phyloP scores from a whole-genome alignment of 2,113 vertebrate species.

The Sporophila hypoxantha region DNA sequence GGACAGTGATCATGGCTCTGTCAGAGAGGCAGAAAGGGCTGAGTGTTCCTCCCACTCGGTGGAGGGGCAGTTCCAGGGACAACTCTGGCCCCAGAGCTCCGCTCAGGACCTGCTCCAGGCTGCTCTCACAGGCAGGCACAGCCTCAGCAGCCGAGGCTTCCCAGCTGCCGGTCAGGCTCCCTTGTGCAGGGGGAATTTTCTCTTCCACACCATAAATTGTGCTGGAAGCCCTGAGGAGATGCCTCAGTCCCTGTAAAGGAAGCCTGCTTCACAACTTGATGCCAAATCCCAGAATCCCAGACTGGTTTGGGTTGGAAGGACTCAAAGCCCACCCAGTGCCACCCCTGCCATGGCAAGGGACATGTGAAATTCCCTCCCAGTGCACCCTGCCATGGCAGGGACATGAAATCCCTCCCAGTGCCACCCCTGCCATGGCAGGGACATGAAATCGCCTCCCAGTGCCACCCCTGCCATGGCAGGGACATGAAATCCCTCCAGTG shows the following conservation, averaged over 20 bases:
- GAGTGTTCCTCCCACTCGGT: fast-evolving
- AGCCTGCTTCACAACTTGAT: background rate
- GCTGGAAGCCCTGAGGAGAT: background rate
- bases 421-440: too few relatives aligned
- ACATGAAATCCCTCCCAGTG: too few relatives aligned
- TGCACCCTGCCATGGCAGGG: too few relatives aligned
- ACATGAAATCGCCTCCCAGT: too few relatives aligned
- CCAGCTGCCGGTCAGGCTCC: background rate
- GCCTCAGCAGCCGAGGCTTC: background rate
- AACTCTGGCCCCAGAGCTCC: fast-evolving
- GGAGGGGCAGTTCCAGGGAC: fast-evolving
- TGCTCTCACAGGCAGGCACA: background rate
- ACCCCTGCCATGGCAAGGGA: too few relatives aligned
- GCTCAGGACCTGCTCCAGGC: fast-evolving
- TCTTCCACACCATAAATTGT: fast-evolving
- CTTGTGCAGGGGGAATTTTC: fast-evolving
- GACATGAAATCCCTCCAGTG: too few relatives aligned
- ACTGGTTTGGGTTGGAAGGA: background rate
- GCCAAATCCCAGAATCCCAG: background rate
- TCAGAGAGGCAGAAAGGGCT: background rate
- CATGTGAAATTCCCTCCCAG: too few relatives aligned
- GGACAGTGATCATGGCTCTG: background rate
- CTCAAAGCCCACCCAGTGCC: too few relatives aligned
- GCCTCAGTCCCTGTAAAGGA: too few relatives aligned
- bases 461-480: too few relatives aligned